phyloP scores from a whole-genome alignment of 2,888 invertebrate species.

The Temnothorax unifasciatus region DNA sequence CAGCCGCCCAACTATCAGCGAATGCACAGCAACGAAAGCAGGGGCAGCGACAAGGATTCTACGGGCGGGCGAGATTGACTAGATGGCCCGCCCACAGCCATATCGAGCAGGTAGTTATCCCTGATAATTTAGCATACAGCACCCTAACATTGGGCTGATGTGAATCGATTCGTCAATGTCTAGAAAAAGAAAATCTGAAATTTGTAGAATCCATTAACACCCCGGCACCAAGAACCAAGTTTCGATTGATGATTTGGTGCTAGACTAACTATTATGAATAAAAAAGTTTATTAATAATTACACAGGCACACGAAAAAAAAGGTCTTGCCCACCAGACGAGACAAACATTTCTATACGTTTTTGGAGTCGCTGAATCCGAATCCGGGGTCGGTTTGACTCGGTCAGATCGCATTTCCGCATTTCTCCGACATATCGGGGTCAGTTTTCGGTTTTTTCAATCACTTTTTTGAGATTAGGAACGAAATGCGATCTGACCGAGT shows the following conservation, averaged over 20 bases:
- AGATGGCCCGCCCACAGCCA: constrained; percentile 90
- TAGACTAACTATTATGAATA: background rate
- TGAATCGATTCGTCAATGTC: constrained; percentile 34
- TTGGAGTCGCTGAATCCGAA: no score
- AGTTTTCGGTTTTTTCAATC: no score
- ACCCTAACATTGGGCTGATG: background rate
- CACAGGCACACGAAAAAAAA: no score
- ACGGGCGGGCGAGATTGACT: constrained; percentile 92
- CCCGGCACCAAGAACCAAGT: background rate
- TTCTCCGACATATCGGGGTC: no score
- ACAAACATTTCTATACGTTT: no score
- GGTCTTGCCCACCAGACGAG: no score
- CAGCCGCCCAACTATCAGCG: constrained; percentile 93
- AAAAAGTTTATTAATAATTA: background rate
- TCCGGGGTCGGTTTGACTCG: no score
- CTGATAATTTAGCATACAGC: constrained; percentile 5
- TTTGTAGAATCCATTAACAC: constrained; percentile 14
- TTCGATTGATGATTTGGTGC: background rate
- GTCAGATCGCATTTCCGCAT: no score
- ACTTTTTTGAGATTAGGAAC: no score
- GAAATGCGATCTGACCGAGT: no score
- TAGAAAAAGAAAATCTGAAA: constrained; percentile 3
- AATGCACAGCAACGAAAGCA: constrained; percentile 95
- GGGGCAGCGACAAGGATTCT: constrained; percentile 91
- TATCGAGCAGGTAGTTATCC: constrained; percentile 79